A percentile compares a stretch with the other conserved stretches of the same genome.
Evolutionary conservation across 1,140 invertebrate species (phyloP).

Genomic region (Diorhabda sublineata): DNA sequence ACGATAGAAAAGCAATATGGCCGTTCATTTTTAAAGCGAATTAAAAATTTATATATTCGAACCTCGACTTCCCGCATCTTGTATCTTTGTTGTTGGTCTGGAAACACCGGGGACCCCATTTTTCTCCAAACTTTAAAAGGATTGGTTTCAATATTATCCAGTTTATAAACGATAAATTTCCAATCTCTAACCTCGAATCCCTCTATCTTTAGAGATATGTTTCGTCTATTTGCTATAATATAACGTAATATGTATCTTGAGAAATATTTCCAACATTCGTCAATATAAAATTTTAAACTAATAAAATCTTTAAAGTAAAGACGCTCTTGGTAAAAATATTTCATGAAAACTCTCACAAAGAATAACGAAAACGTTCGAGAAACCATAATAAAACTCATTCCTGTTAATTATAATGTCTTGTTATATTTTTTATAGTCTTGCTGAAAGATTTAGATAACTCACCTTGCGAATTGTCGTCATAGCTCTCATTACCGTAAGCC

Average conservation of each 20-base stretch:
- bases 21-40: no score
- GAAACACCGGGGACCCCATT: constrained; percentile 29
- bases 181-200: constrained; percentile 11
- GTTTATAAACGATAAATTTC: constrained; percentile 44
- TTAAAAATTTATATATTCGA: constrained; percentile 7
- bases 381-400: background rate
- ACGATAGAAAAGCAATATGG: no score
- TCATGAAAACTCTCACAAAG: no score
- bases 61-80: constrained; percentile 32
- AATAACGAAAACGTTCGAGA: no score
- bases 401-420: background rate
- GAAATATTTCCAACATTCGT: no score
- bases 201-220: background rate
- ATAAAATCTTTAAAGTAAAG: no score
- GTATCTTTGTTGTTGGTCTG: constrained; percentile 23
- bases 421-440: background rate
- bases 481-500: constrained; percentile 13
- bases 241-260: no score
- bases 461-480: constrained; percentile 2
- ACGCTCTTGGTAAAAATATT: no score
- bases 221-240: no score
- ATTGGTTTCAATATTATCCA: constrained; percentile 42
- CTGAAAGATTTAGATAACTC: constrained; percentile 2
- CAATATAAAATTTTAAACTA: no score
- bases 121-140: constrained; percentile 33